Base-by-base conservation (phyloP, 2,113 vertebrate species). In the Tachuris rubrigastra region DNA sequence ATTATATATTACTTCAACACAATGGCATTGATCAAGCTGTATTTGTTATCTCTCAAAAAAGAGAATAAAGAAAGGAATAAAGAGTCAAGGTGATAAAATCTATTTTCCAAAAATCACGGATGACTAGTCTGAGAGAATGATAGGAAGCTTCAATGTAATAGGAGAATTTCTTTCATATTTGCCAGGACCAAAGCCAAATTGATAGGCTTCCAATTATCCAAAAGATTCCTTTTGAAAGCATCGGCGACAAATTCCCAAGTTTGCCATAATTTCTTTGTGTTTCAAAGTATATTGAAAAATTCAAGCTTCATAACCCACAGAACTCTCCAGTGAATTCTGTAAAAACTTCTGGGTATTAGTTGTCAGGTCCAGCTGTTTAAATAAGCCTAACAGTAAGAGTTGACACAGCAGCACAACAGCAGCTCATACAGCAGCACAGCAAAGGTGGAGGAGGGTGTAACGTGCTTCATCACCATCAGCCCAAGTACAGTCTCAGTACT, bases 41-140 rank as follows among this genome's bases (percentile, higher is more conserved):
- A 88, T 94, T 94, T 94, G 75, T 88, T 94, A 80, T 94, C 83
- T 92, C 72, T 77, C 72, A 90, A 83, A 69, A 68, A 87, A 75
- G 23, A 91, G 53, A 94, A 93, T 62, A 87, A 90, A 93, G 69
- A 91, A 93, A 93, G 24, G 44, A 91, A 91, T 88, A 90, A 87
- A 95, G 78, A 92, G 49, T 33, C 59, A 56, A n/a, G 37, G 31
- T 91, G 71, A 91, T 91, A 94, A 96, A 92, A 95, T 66, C 75
- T 88, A 15, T 88, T 93, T 80, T 92, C 78, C 37, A 79, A 83
- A 92, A 95, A 62, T 69, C 90, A 95, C 0, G 3, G 49, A 23
- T 88, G 82, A 97, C 62, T 90, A 37, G 25, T 66, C 67, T 85
- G 60, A 80, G 87, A 93, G 74, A 96, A 88, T 73, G 31, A 88